phyloP scores from a whole-genome alignment of 2,888 invertebrate genomes.

The Leistus spinibarbis region DNA sequence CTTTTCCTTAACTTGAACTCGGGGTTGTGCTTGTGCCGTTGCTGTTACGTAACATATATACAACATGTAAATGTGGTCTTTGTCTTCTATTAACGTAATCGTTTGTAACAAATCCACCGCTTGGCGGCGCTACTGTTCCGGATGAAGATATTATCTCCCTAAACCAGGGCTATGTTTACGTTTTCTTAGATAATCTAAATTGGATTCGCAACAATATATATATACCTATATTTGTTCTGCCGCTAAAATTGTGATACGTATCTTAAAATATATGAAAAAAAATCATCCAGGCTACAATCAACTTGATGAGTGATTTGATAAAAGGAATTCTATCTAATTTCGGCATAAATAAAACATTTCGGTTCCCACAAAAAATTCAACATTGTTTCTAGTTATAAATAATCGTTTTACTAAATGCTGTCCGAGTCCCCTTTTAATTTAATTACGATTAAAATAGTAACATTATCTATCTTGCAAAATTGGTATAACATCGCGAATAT shows the following conservation, averaged over 20 bases:
- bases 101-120: constrained; percentile 30
- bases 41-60: neutral
- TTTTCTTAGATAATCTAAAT: constrained; percentile 37
- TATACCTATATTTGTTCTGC: neutral
- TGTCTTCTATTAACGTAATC: constrained; percentile 37
- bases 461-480: too few species aligned
- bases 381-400: too few species aligned
- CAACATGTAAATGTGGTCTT: constrained; percentile 32
- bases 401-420: too few species aligned
- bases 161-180: constrained; percentile 16
- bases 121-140: neutral
- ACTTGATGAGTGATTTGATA: neutral
- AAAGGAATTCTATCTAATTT: neutral
- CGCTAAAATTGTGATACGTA: neutral
- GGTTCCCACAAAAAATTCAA: too few species aligned
- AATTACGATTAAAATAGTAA: too few species aligned
- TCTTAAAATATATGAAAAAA: neutral
- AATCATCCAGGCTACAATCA: neutral
- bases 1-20: neutral
- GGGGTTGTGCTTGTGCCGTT: neutral
- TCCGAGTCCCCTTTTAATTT: too few species aligned
- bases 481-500: too few species aligned
- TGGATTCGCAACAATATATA: constrained; percentile 35
- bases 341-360: too few species aligned
- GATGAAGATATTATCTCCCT: constrained; percentile 27